Percentiles rank a stretch among this genome's conserved stretches.
phyloP scores from a whole-genome alignment of 2,113 vertebrate species.

The Gambusia affinis region DNA sequence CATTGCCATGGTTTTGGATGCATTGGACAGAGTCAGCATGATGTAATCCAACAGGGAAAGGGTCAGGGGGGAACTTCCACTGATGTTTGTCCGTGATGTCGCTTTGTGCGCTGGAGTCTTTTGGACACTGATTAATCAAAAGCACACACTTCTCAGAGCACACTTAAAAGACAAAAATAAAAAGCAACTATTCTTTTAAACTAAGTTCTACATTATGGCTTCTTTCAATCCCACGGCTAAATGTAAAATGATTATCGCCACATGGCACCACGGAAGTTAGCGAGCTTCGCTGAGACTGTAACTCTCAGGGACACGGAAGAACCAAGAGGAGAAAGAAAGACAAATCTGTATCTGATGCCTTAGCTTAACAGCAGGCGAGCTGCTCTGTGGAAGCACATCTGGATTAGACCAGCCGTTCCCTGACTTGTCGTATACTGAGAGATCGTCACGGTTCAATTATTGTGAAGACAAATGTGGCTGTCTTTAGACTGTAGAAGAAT shows the following conservation, averaged over 20 bases:
- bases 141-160: background rate
- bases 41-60: background rate
- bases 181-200: background rate
- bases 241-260: background rate
- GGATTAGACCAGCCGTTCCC: constrained; percentile 34
- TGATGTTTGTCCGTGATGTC: background rate
- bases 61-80: background rate
- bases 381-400: constrained; percentile 46
- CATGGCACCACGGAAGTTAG: background rate
- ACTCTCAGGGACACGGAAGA: background rate
- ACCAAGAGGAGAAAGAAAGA: background rate
- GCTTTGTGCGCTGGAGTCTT: background rate
- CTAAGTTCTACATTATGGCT: background rate
- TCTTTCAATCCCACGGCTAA: background rate
- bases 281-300: background rate
- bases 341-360: constrained; percentile 4
- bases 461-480: constrained; percentile 60
- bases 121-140: background rate
- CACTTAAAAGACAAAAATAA: constrained; percentile 1
- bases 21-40: background rate
- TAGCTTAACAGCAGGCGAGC: constrained; percentile 32
- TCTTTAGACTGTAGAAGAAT: constrained; percentile 41
- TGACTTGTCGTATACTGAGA: constrained; percentile 50
- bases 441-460: constrained; percentile 50
- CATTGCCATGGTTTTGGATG: background rate